Evolutionary conservation across 2,113 vertebrate species (phyloP).

Genomic region (Athene noctua): DNA sequence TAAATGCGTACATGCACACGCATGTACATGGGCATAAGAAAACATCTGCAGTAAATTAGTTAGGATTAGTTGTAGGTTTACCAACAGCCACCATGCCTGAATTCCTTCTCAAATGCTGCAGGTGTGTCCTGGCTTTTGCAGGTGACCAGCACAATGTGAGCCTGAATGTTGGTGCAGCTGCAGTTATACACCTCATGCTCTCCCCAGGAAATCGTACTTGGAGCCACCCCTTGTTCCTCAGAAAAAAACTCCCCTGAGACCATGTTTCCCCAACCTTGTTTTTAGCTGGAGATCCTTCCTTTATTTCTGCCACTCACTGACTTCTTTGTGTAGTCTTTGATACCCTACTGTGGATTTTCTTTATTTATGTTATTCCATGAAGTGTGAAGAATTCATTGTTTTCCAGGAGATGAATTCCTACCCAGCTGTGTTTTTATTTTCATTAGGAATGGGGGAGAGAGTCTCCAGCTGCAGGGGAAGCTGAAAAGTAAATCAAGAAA

Average conservation of each 20-base stretch:
- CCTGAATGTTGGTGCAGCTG: neutral
- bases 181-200: neutral
- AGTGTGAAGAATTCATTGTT: conserved; percentile 50
- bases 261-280: neutral
- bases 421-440: conserved; percentile 43
- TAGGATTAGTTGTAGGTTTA: neutral
- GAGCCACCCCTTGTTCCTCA: neutral
- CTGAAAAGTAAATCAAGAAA: conserved; percentile 28
- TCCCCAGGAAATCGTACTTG: neutral
- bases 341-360: neutral
- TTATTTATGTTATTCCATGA: conserved; percentile 23
- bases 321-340: conserved; percentile 1
- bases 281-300: neutral
- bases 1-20: accelerated
- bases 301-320: neutral
- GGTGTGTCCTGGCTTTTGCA: neutral
- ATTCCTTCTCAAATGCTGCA: neutral
- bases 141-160: neutral
- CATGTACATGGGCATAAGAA: neutral
- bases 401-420: conserved; percentile 25
- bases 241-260: neutral
- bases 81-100: neutral
- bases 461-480: neutral
- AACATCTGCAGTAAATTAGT: neutral
- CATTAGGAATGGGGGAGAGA: conserved; percentile 21